Conservation (phyloP, 2,888 invertebrate species). For the Argyresthia albistria region DNA sequence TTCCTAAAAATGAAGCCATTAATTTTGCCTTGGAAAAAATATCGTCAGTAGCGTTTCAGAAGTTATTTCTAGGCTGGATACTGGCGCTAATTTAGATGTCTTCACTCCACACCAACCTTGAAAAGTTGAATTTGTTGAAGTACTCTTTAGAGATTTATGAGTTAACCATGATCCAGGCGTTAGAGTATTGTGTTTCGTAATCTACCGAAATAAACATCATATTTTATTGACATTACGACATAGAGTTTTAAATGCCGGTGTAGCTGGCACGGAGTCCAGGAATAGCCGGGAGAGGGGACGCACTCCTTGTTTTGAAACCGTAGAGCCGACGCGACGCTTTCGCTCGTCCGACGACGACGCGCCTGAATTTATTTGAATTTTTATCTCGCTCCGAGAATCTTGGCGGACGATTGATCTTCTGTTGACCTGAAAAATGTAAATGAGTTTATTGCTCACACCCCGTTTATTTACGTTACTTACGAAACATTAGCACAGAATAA, state of each 20-base stretch:
- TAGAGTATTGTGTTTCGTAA: constrained; percentile 54
- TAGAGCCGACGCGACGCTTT: background rate
- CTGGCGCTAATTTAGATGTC: constrained; percentile 44
- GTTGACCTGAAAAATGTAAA: constrained; percentile 11
- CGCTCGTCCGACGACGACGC: background rate
- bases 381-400: constrained; percentile 14
- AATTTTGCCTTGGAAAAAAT: too few relatives aligned
- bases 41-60: background rate
- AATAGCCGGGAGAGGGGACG: constrained; percentile 53
- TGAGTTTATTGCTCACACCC: background rate
- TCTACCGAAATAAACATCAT: constrained; percentile 64
- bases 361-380: constrained; percentile 20
- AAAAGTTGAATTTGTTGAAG: constrained; percentile 38
- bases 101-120: constrained; percentile 46
- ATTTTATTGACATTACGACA: constrained; percentile 69
- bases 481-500: background rate
- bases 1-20: too few relatives aligned
- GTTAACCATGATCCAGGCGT: constrained; percentile 26
- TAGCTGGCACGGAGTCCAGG: constrained; percentile 30
- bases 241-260: constrained; percentile 41
- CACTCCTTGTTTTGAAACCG: constrained; percentile 47
- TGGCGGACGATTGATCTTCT: background rate
- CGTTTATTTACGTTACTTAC: background rate
- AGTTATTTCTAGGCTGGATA: constrained; percentile 41
- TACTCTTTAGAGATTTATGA: constrained; percentile 53